These are phyloP conservation scores for Sandelia bainsii DNA, from an alignment of 2,797 vertebrate genomes.

Conservation along the genomic window DNA sequence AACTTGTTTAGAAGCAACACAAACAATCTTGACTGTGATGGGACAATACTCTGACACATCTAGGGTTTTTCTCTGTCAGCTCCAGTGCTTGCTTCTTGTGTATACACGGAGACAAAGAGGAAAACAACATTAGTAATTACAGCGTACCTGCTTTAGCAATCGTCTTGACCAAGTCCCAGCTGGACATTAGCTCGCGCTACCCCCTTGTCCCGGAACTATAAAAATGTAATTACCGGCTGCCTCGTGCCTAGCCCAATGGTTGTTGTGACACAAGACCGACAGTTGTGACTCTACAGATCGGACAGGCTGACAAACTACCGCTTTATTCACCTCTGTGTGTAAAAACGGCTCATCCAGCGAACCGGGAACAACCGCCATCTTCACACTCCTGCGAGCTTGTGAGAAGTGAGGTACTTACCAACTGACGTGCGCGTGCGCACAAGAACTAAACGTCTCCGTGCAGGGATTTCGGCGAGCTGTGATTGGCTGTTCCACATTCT, in stretches of 20 bases:
- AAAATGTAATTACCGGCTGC: slow-evolving; percentile 90
- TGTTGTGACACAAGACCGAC: slow-evolving; percentile 87
- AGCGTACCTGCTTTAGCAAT: slow-evolving; percentile 87
- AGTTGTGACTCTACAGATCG: slow-evolving; percentile 90
- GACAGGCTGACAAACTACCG: slow-evolving; percentile 92
- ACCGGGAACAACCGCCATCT: slow-evolving; percentile 95
- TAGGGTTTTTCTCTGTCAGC: slow-evolving; percentile 40
- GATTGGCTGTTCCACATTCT: slow-evolving; percentile 82
- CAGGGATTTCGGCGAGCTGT: slow-evolving; percentile 63
- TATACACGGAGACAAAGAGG: slow-evolving; percentile 56
- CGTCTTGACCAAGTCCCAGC: slow-evolving; percentile 90
- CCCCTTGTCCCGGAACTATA: slow-evolving; percentile 88
- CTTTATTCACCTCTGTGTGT: slow-evolving; percentile 95
- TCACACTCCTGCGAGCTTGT: slow-evolving; percentile 87
- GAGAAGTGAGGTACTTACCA: slow-evolving; percentile 73
- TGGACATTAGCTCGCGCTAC: slow-evolving; percentile 92
- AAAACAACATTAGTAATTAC: slow-evolving; percentile 73
- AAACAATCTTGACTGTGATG: slow-evolving; percentile 69
- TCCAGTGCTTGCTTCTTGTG: slow-evolving; percentile 55
- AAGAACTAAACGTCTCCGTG: slow-evolving; percentile 43
- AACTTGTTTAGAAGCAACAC: slow-evolving; percentile 82
- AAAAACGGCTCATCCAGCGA: slow-evolving; percentile 92
- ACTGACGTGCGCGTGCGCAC: slow-evolving; percentile 76
- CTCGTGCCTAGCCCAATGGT: slow-evolving; percentile 82
- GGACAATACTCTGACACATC: slow-evolving; percentile 50